Evolutionary conservation across 2,888 invertebrate genomes (phyloP).

Genomic region (Trissoscelio sp.): DNA sequence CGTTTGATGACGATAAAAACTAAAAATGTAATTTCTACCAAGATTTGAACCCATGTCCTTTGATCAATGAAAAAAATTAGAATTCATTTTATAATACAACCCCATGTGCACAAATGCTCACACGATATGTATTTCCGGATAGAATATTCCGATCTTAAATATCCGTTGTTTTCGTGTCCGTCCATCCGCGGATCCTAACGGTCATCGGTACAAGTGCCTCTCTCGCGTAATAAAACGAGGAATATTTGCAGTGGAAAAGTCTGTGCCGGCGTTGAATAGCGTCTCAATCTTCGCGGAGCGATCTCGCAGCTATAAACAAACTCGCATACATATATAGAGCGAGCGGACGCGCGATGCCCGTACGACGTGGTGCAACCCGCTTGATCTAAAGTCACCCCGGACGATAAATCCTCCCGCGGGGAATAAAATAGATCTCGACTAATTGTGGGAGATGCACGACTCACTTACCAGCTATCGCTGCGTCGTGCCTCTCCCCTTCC

Average conservation of each 20-base stretch:
- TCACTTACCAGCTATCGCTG: conserved; percentile 76
- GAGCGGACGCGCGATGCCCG: conserved; percentile 47
- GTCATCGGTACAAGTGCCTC: conserved; percentile 59
- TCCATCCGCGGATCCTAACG: conserved; percentile 52
- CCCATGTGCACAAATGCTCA: conserved; percentile 14
- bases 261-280: conserved; percentile 74
- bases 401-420: conserved; percentile 81
- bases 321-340: conserved; percentile 70
- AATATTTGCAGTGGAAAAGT: conserved; percentile 46
- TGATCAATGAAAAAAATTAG: too few species aligned
- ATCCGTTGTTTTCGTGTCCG: conserved; percentile 46
- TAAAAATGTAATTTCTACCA: too few species aligned
- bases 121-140: conserved; percentile 46
- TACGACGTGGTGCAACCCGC: conserved; percentile 50
- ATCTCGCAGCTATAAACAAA: conserved; percentile 78
- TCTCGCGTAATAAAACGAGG: conserved; percentile 68
- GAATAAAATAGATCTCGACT: conserved; percentile 83
- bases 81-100: too few species aligned
- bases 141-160: conserved; percentile 26
- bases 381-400: conserved; percentile 79
- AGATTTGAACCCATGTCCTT: too few species aligned
- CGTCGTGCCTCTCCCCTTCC: conserved; percentile 23
- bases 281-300: conserved; percentile 77
- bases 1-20: too few species aligned
- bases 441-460: conserved; percentile 83